phyloP scores from a whole-genome alignment of 1,140 invertebrate species.

The Solenopsis fugax region DNA sequence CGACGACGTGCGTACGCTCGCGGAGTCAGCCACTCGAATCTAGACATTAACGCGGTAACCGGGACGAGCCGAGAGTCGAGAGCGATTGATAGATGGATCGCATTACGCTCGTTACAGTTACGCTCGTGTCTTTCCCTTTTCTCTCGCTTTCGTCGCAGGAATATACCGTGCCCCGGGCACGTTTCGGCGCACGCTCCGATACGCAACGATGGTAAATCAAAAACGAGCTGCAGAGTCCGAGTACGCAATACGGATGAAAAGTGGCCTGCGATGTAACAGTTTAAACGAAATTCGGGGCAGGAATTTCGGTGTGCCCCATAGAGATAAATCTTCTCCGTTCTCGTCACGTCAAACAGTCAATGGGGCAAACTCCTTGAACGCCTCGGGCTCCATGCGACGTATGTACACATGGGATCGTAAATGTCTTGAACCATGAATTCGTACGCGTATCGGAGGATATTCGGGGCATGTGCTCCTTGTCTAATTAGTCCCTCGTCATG shows the following conservation, averaged over 20 bases:
- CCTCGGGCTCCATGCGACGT: neutral
- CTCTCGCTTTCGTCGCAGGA: neutral
- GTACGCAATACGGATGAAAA: neutral
- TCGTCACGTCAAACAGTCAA: slow-evolving; percentile 1
- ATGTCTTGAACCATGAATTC: neutral
- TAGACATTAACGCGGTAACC: slow-evolving; percentile 3
- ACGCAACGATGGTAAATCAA: neutral
- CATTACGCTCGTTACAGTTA: slow-evolving; percentile 18
- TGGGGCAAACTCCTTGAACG: neutral
- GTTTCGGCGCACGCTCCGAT: neutral
- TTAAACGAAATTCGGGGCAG: neutral
- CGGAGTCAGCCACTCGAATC: neutral
- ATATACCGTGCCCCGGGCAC: neutral
- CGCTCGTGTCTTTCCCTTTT: neutral
- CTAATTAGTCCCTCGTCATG: slow-evolving; percentile 1
- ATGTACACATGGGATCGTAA: neutral
- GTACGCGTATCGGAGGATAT: neutral
- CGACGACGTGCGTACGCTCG: slow-evolving; percentile 13
- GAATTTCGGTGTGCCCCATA: neutral
- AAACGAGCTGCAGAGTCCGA: neutral
- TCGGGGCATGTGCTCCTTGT: slow-evolving; percentile 7
- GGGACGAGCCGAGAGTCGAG: neutral
- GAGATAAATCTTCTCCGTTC: slow-evolving; percentile 22
- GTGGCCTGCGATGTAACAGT: slow-evolving; percentile 8
- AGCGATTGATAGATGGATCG: slow-evolving; percentile 24